Evolutionary conservation across 2,888 invertebrate species (phyloP), one percentile per base, ranked within the genome.

Genomic region (Macroteleia sp.): DNA sequence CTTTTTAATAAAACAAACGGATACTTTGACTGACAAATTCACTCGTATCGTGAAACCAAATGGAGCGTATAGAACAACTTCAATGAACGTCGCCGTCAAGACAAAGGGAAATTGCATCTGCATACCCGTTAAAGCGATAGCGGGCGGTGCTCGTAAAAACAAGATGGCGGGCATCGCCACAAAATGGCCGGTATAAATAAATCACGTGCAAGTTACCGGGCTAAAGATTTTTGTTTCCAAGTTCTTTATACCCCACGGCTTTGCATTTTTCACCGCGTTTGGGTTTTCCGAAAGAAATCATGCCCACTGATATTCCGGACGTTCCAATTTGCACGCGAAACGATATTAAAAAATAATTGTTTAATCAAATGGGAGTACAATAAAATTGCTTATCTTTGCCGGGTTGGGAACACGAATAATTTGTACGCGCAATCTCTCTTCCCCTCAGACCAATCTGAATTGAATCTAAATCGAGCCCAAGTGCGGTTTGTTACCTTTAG

Each of bases 121-220:
- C 83, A 83, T 83, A 81, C 42, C 46, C 52, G 69, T 77, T 64
- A 67, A 64, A 22, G 54, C 52, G 73, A 73, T 70, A 70, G 56
- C 48, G 80, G 79, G 83, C 48, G 85, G 81, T 83, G 84, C 83
- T 85, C 83, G 84, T 88, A 89, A 89, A 90, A 90, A 85, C 87
- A 90, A 89, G 83, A 90, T 90, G 89, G 89, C 86, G 12, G 82
- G 57, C 79, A 81, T 81, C 82, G 84, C 86, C 85, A 82, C 87
- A 57, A 71, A 71, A 71, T 89, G 88, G 89, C 87, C 80, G 86
- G 69, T 82, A 84, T 89, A 87, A 89, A 88, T 89, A 89, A 89
- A 88, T 79, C 81, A 83, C 79, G 77, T 64, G 70, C 74, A 67
- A 62, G 66, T 77, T 64, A 70, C 34, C 6, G 5, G 66, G 39